These are phyloP conservation scores for Pterocles orientalis DNA, from an alignment of 2,113 vertebrate genomes.

Conservation along the genomic window DNA sequence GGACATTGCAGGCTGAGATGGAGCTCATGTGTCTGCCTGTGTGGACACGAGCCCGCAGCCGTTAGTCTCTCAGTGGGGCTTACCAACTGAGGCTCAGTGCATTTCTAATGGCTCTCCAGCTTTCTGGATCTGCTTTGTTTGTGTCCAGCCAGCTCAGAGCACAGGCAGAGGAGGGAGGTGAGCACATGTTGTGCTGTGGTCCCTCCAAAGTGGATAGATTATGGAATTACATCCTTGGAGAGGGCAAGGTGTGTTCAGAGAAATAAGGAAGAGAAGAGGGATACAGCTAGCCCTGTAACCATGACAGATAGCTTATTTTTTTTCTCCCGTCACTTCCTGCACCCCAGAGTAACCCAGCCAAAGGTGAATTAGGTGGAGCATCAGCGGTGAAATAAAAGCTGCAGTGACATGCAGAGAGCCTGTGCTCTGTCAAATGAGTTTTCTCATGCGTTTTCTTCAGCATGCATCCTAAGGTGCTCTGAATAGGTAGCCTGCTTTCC, in stretches of 20 bases:
- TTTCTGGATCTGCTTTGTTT: background rate
- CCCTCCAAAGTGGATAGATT: background rate
- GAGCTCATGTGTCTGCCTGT: background rate
- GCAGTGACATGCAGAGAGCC: background rate
- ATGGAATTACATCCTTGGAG: background rate
- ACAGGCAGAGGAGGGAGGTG: background rate
- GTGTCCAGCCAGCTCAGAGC: background rate
- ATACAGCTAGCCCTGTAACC: background rate
- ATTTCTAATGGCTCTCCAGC: background rate
- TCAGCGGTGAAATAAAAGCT: background rate
- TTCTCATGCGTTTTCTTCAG: background rate
- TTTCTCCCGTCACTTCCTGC: fast-evolving
- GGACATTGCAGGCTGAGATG: background rate
- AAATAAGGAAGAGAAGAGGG: background rate
- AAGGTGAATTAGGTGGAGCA: background rate
- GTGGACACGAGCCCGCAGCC: background rate
- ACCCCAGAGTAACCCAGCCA: background rate
- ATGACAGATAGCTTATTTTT: background rate
- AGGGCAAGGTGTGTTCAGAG: background rate
- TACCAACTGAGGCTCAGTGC: background rate
- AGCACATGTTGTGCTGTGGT: background rate
- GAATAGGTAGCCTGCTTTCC: background rate
- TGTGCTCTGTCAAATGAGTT: background rate
- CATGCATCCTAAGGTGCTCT: background rate
- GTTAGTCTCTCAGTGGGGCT: background rate